Evolutionary conservation across 2,888 invertebrate genomes (phyloP), one percentile per base, ranked within the genome.

Genomic region (Drosophila subquinaria): DNA sequence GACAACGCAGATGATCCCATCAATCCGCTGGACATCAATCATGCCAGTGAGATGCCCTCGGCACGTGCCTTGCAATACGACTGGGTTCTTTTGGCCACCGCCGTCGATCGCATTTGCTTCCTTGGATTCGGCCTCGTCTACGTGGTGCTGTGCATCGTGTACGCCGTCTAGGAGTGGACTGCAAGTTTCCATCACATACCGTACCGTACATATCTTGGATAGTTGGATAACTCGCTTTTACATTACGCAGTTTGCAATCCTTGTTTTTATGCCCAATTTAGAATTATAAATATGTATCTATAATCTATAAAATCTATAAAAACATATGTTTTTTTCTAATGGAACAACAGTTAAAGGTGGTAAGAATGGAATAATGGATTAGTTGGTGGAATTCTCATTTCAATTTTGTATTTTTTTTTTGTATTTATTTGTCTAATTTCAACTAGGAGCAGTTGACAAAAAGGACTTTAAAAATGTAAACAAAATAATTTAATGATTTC

Each of bases 21-120:
- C 4, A 88, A 83, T 69, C 83, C 84, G 1, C 43, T 83, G 33
- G 73, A 69, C 48, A 79, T 88, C 3, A 91, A 90, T 76, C 72
- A 90, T 76, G 72, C 81, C 35, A 50, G 40, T 10, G 81, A 82
- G 3, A 15, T 47, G 47, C 83, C 87, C 6, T 73, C 90, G 27
- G 71, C 76, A 30, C 89, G 90, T 27, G 91, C 91, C 2, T 77
- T 93, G 0, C 94, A 95, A 79, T 93, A 94, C 38, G 95, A 95
- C 85, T 95, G 95, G 95, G 91, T 94, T n/a, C 90, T 95, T 13
- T 86, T 95, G 50, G 95, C 95, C 33, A 94, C 94, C 2, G 94
- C 95, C 9, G 93, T 95, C 61, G 95, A 95, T 91, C 94, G 95
- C 57, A 88, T 95, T 52, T 93, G 94, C 4, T 95, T 95, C 81